Base-by-base conservation (phyloP, 2,888 invertebrate species). In the Ptilodon capucinus region DNA sequence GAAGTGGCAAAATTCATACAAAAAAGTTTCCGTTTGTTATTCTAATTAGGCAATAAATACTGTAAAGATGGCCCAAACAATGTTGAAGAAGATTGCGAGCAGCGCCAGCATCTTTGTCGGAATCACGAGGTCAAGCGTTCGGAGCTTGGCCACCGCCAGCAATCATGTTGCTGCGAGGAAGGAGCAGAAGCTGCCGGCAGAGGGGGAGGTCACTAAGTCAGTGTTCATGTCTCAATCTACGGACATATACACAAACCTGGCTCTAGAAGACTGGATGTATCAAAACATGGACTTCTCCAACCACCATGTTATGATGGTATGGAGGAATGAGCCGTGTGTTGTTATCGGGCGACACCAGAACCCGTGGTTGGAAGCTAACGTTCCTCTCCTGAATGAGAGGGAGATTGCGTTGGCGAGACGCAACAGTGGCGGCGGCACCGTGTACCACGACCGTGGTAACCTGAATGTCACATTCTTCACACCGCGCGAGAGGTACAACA, bases 261-360 rank as follows among this genome's bases (percentile, higher is more conserved):
- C 99, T 3, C 85, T 99, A 48, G 99, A 99, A 85, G 97, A 99
- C 81, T 99, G 98, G 98, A 91, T 99, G 70, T 98, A 98, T 84
- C 94, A 93, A 46, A 96, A 98, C 76, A 95, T 94, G 80, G 94
- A 97, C 79, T 96, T 98, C 65, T 92, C 92, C 4, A 93, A 95
- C 51, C 95, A 96, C 75, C 96, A 97, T 80, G 92, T 98, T 2
- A 91, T 99, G 77, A 93, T 99, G 84, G 89, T 99, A 47, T 99
- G 98, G 98, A 93, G 95, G 44, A 99, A 99, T 82, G 93, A 95
- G 61, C 98, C 99, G 0, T 96, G 97, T 77, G 97, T 99, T 44
- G 98, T 99, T 4, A 95, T 99, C 77, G 99, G 99, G 5, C 94
- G 97, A 48, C 97, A 99, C 84, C 99, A 99, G 84, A 99, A 99